A percentile compares a stretch with the other conserved stretches of the same genome.
phyloP scores from a whole-genome alignment of 2,888 invertebrate genomes.

The Napeogenes inachia region DNA sequence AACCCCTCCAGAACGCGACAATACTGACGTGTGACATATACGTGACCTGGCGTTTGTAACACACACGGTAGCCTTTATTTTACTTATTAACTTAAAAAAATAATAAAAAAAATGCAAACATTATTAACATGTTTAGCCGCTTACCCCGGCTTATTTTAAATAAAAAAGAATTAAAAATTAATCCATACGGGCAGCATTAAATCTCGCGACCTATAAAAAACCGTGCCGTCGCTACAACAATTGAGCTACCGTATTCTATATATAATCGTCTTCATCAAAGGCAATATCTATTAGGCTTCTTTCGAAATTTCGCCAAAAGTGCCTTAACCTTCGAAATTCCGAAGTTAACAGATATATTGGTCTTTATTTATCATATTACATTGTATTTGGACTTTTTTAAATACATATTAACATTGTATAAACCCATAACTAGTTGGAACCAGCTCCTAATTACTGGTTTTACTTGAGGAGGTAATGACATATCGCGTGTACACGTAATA shows the following conservation, averaged over 20 bases:
- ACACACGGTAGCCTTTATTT: conserved; percentile 31
- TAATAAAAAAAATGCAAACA: not conserved
- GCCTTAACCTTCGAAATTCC: not conserved
- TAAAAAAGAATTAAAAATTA: too few species aligned
- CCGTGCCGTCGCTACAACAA: too few species aligned
- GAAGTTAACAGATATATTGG: not conserved
- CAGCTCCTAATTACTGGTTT: not conserved
- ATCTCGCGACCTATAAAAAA: too few species aligned
- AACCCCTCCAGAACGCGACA: conserved; percentile 69
- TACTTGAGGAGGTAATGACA: not conserved
- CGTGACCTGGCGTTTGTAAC: conserved; percentile 46
- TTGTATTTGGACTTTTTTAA: not conserved
- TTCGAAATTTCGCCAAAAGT: too few species aligned
- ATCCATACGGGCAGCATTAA: too few species aligned
- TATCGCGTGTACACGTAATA: not conserved
- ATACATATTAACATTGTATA: not conserved
- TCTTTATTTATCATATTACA: not conserved
- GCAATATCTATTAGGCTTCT: too few species aligned
- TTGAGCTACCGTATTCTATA: too few species aligned
- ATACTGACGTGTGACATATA: conserved; percentile 72
- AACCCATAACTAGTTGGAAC: not conserved
- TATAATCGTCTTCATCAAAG: too few species aligned
- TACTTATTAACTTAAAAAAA: not conserved
- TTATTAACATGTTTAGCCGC: too few species aligned
- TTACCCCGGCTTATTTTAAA: too few species aligned